Conservation (phyloP, 2,888 invertebrate genomes). For the Horisme vitalbata region DNA sequence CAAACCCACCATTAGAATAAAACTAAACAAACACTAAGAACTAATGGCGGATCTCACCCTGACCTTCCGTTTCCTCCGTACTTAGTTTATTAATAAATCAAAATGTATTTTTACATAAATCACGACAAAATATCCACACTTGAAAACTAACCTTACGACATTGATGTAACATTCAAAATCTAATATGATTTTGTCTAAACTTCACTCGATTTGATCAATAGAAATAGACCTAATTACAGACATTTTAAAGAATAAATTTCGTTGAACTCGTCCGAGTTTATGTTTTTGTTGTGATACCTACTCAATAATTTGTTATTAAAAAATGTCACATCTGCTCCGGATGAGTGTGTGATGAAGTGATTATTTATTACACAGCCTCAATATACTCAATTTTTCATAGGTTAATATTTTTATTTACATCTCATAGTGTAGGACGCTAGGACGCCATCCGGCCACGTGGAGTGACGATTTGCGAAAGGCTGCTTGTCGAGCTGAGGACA, state of each 20-base stretch:
- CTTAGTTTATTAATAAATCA: conserved; percentile 52
- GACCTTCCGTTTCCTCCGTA: conserved; percentile 48
- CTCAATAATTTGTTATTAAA: conserved; percentile 33
- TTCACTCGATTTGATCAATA: not conserved
- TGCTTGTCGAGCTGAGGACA: too few species aligned
- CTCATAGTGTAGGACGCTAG: too few species aligned
- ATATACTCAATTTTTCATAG: conserved; percentile 19
- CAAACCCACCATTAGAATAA: conserved; percentile 46
- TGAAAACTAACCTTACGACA: not conserved
- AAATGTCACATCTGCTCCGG: conserved; percentile 33
- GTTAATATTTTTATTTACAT: too few species aligned
- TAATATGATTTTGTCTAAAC: not conserved
- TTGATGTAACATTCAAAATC: not conserved
- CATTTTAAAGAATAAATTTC: conserved; percentile 1
- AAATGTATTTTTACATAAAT: conserved; percentile 50
- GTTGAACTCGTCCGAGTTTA: not conserved
- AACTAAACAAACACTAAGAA: conserved; percentile 49
- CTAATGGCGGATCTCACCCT: conserved; percentile 57
- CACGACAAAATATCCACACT: conserved; percentile 32
- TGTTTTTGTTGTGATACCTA: conserved; percentile 22
- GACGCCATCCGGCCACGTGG: too few species aligned
- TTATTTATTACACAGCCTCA: conserved; percentile 25
- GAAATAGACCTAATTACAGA: not conserved
- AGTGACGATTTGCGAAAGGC: too few species aligned
- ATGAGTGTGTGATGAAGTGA: conserved; percentile 31